Conservation (phyloP, 2,113 vertebrate genomes). For the Gymnorhina tibicen region DNA sequence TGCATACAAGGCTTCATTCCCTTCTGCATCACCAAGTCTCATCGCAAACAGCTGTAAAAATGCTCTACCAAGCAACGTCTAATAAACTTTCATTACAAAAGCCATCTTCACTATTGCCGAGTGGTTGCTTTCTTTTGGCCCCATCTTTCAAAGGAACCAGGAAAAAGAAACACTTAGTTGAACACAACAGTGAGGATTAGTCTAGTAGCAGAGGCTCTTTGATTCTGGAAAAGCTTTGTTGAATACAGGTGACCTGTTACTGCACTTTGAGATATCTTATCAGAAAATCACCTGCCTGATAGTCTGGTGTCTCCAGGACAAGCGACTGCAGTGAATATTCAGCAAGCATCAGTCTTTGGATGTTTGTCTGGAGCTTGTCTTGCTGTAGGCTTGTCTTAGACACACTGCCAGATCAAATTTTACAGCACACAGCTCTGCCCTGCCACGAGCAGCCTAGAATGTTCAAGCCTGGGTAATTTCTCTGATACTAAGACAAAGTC, state of each 20-base stretch:
- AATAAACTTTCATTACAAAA: neutral
- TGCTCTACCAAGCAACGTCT: neutral
- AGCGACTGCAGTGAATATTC: neutral
- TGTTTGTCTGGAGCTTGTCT: neutral
- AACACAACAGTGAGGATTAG: neutral
- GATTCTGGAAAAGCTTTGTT: neutral
- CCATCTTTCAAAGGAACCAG: neutral
- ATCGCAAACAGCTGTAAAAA: neutral
- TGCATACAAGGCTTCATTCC: neutral
- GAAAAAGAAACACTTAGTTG: neutral
- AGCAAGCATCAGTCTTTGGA: neutral
- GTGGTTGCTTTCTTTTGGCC: neutral
- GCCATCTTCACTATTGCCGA: neutral
- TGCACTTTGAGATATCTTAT: neutral
- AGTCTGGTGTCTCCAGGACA: neutral
- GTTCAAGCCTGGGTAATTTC: neutral
- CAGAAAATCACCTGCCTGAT: neutral
- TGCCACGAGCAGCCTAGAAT: neutral
- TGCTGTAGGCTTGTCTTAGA: neutral
- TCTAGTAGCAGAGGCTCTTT: neutral
- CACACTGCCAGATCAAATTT: neutral
- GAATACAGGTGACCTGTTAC: fast-evolving
- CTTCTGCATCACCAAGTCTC: neutral
- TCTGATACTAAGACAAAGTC: neutral
- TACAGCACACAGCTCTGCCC: neutral